phyloP scores from a whole-genome alignment of 2,113 vertebrate species.

The Microcebus ravelobensis region DNA sequence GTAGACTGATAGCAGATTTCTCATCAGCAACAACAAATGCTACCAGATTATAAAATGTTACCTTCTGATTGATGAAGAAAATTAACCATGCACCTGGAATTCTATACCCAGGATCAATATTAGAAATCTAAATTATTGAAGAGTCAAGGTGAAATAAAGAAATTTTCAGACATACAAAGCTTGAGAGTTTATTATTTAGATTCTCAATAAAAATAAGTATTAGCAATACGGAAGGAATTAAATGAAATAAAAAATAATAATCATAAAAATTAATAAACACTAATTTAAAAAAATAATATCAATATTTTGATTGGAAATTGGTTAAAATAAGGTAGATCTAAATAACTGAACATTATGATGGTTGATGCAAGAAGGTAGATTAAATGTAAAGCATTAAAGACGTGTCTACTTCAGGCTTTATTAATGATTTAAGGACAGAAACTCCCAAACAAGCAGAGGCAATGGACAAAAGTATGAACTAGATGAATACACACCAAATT shows the following conservation, averaged over 20 bases:
- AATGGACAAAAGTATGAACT: background rate
- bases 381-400: background rate
- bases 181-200: background rate
- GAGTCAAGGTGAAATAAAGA: background rate
- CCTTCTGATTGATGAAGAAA: background rate
- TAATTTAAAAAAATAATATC: background rate
- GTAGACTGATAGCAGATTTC: background rate
- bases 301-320: background rate
- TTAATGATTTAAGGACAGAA: conserved; percentile 26
- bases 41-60: conserved; percentile 6
- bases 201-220: conserved; percentile 10
- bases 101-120: background rate
- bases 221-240: background rate
- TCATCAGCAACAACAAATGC: background rate
- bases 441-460: background rate
- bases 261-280: background rate
- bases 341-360: conserved; percentile 10
- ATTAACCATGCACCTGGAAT: background rate
- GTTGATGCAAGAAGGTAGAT: background rate
- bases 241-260: conserved; percentile 1
- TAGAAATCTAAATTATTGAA: conserved; percentile 39
- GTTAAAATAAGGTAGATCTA: conserved; percentile 8
- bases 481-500: background rate
- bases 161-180: background rate
- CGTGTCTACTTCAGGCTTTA: background rate